Base-by-base conservation (phyloP, 2,888 invertebrate genomes). In the Phytoseiulus persimilis region DNA sequence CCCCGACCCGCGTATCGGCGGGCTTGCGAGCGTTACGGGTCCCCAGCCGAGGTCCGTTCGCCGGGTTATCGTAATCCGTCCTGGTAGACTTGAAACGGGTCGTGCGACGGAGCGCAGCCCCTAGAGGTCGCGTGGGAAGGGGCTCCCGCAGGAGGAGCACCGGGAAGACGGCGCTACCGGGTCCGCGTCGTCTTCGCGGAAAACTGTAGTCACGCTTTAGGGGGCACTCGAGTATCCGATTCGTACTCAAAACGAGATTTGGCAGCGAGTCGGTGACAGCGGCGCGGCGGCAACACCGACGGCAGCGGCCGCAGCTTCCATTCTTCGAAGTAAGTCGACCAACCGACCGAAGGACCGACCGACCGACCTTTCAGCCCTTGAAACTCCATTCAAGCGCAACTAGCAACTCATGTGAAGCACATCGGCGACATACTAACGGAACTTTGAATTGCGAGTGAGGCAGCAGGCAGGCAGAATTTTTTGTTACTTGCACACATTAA, bases 391-490 rank as follows among this genome's bases (percentile, higher is more conserved):
- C 87, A 32, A 11, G 87, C 87, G 87, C 45, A 87, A 87, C n/a
- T 87, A 87, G 31, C 87, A 33, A 87, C 87, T 87, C 87, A 87
- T 87, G 87, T 39, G 87, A 87, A 87, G 45, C 87, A 87, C 87
- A 87, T 87, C 33, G 45, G 39, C 32, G 87, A 33, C n/a, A 33
- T 32, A 6, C 32, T 65, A 65, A 65, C 65, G 65, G 65, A 65
- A 65, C 65, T 65, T 65, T 65, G 65, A 65, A 65, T 65, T 65
- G 65, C 65, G 65, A 65, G 65, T 28, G 65, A 14, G 23, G 65
- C 65, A 28, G 65, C 65, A 28, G 28, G 28, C 65, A 28, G 65
- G 65, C 65, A 65, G 65, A 65, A 11, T 65, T 65, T 65, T 65
- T 65, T 65, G 65, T 65, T 65, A 65, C 65, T 65, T 65, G 65